phyloP scores from a whole-genome alignment of 92 coral and sea anemone genomes.

The Zoanthus solanderi region DNA sequence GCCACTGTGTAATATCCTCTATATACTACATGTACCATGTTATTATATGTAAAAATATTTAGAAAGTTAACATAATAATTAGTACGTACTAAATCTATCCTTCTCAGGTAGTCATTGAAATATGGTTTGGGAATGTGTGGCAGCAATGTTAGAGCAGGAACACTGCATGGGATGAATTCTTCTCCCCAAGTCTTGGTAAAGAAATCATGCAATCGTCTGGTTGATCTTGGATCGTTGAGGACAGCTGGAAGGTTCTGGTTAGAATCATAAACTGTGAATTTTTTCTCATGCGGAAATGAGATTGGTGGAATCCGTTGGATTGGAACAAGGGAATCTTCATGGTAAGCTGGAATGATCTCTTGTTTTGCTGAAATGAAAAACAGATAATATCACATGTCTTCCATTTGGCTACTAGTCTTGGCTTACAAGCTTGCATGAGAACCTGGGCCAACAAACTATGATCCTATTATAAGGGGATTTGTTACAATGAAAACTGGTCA shows the following conservation, averaged over 20 bases:
- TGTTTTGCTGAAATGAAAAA: conserved; percentile 47
- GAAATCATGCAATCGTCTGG: conserved; percentile 87
- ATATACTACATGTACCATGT: no score
- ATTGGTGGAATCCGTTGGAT: conserved; percentile 90
- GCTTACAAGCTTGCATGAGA: no score
- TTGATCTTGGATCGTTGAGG: conserved; percentile 88
- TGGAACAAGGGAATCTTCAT: conserved; percentile 83
- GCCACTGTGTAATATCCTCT: no score
- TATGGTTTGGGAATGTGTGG: conserved; percentile 76
- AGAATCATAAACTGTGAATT: conserved; percentile 92
- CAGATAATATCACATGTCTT: neutral
- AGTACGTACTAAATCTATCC: conserved; percentile 80
- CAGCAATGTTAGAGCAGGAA: conserved; percentile 92
- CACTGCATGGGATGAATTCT: conserved; percentile 88
- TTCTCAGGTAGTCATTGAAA: conserved; percentile 87
- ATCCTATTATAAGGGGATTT: neutral
- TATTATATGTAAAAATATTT: no score
- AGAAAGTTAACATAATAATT: no score
- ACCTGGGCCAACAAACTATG: neutral
- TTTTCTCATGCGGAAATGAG: conserved; percentile 77
- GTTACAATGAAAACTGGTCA: neutral
- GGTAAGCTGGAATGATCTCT: conserved; percentile 40
- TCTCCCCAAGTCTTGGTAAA: conserved; percentile 97
- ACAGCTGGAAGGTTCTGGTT: conserved; percentile 98
- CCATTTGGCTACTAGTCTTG: no score